These are phyloP conservation scores for Helleia helle DNA, from an alignment of 2,888 invertebrate species.

Conservation along the genomic window DNA sequence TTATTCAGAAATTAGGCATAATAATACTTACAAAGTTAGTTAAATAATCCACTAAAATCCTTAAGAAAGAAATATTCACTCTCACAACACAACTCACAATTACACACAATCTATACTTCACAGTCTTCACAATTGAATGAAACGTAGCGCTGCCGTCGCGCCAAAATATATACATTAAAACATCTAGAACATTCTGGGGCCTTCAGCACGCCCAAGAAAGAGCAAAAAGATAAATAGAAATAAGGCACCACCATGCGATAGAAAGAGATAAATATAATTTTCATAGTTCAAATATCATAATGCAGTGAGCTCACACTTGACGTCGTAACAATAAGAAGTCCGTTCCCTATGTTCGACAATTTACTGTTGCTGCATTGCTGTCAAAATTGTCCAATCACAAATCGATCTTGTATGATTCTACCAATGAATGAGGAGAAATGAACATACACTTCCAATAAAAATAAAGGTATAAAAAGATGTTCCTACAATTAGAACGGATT, in stretches of 20 bases:
- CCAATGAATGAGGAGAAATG: no score
- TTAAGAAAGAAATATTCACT: constrained; percentile 38
- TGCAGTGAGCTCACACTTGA: constrained; percentile 29
- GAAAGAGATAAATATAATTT: constrained; percentile 63
- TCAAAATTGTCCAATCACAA: constrained; percentile 14
- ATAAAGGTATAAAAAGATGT: background rate
- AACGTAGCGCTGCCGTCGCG: constrained; percentile 69
- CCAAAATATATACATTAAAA: constrained; percentile 78
- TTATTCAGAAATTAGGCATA: background rate
- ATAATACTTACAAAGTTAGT: constrained; percentile 33
- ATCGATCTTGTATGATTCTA: background rate
- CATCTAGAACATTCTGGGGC: constrained; percentile 80
- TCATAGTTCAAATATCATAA: constrained; percentile 33
- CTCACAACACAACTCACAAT: constrained; percentile 55
- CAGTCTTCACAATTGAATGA: constrained; percentile 66
- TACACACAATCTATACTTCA: constrained; percentile 53
- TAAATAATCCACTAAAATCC: constrained; percentile 27
- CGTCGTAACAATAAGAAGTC: constrained; percentile 28
- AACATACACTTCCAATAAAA: no score
- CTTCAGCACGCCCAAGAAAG: constrained; percentile 47
- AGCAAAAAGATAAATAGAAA: constrained; percentile 33
- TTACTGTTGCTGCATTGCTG: constrained; percentile 1
- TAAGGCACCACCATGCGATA: constrained; percentile 16
- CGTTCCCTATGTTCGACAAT: constrained; percentile 18
- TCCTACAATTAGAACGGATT: background rate